Percentiles rank a stretch among this genome's conserved stretches.
Evolutionary conservation across 1,140 invertebrate species (phyloP).

Genomic region (Oncopeltus fasciatus): DNA sequence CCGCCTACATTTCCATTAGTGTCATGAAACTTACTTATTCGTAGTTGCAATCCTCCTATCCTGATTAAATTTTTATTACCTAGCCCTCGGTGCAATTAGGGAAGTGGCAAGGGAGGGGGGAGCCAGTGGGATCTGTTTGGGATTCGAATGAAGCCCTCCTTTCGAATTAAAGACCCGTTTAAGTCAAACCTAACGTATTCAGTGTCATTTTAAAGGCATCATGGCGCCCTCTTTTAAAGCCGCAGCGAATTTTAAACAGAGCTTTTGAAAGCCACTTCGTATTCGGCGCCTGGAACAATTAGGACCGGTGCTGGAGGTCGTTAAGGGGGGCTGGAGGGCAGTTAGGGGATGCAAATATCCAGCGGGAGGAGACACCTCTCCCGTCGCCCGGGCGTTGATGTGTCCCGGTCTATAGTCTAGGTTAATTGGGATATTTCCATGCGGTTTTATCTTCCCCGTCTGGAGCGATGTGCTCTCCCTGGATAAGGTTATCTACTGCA

Average conservation of each 20-base stretch:
- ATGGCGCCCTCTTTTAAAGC: conserved; percentile 7
- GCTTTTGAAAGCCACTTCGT: not conserved
- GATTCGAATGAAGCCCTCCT: not conserved
- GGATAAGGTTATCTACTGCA: not conserved
- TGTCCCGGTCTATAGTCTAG: too few relatives aligned
- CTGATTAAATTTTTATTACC: not conserved
- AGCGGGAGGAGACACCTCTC: not conserved
- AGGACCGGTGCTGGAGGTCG: not conserved
- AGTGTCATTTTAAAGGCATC: conserved; percentile 9
- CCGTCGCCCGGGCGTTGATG: too few relatives aligned
- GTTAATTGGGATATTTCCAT: conserved; percentile 3
- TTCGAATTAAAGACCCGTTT: conserved; percentile 1
- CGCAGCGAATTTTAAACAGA: conserved; percentile 1
- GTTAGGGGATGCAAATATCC: not conserved
- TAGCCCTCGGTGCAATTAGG: not conserved
- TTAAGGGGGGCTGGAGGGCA: not conserved
- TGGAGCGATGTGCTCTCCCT: not conserved
- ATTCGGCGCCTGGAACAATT: conserved; percentile 1
- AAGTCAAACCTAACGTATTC: conserved; percentile 8
- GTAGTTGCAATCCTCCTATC: too few relatives aligned
- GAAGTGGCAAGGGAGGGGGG: not conserved
- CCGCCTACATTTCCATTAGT: too few relatives aligned
- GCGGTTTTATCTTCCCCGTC: conserved; percentile 1
- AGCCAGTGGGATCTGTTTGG: not conserved
- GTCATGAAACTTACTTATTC: too few relatives aligned